Evolutionary conservation across 2,113 vertebrate species (phyloP).

Genomic region (Halcyon malimbica): DNA sequence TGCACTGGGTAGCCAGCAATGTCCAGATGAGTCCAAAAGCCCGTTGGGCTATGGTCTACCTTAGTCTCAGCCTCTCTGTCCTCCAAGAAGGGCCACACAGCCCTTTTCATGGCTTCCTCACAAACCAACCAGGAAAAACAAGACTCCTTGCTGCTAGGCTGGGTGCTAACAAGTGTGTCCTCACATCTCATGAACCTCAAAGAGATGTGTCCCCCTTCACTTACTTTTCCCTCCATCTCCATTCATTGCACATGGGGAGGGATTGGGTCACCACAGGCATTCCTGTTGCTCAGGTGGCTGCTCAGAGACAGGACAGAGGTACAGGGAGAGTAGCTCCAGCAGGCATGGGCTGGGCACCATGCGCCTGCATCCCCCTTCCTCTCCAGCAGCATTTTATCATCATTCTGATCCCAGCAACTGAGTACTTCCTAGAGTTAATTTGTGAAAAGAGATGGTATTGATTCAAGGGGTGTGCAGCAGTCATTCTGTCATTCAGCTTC

Average conservation of each 20-base stretch:
- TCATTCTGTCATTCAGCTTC: constrained; percentile 1
- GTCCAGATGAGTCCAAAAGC: not conserved
- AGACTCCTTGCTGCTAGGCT: not conserved
- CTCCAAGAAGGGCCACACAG: not conserved
- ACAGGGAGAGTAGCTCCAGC: not conserved
- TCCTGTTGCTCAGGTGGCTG: not conserved
- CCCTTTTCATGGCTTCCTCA: not conserved
- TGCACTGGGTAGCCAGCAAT: not conserved
- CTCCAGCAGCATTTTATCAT: not conserved
- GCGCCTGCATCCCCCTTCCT: not conserved
- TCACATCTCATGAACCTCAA: not conserved
- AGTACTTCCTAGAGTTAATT: not conserved
- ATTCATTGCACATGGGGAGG: not conserved
- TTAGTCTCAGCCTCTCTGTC: not conserved
- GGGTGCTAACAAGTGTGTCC: not conserved
- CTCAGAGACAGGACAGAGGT: not conserved
- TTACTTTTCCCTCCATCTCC: not conserved
- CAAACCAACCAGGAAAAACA: not conserved
- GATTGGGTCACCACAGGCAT: not conserved
- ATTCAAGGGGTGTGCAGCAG: not conserved
- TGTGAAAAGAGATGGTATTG: constrained; percentile 20
- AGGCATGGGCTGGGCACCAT: not conserved
- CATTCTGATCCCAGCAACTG: not conserved
- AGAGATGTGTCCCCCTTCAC: not conserved
- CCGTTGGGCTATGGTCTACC: not conserved